These are phyloP conservation scores for Eidolon dupreanum DNA, from an alignment of 2,797 vertebrate species.

Conservation along the genomic window DNA sequence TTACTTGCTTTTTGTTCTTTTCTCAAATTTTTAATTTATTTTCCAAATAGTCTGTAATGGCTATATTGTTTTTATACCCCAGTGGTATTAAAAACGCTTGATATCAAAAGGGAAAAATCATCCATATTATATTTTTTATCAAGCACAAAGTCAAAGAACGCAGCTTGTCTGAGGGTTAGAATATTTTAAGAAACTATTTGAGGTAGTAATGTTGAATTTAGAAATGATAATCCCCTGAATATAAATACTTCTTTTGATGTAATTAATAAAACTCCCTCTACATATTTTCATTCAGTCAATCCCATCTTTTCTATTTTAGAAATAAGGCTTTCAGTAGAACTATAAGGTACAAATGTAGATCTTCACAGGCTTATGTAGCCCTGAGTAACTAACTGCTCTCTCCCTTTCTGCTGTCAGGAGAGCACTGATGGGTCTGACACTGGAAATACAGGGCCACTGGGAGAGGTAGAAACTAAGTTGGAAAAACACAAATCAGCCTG, in stretches of 20 bases:
- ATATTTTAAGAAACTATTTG: background rate
- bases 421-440: background rate
- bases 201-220: conserved; percentile 56
- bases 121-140: background rate
- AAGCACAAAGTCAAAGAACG: background rate
- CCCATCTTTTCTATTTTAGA: background rate
- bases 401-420: background rate
- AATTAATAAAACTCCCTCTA: conserved; percentile 14
- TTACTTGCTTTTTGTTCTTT: background rate
- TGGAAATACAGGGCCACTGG: background rate
- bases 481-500: background rate
- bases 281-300: background rate
- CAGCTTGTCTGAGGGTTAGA: background rate
- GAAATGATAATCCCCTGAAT: conserved; percentile 50
- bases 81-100: background rate
- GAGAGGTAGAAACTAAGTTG: background rate
- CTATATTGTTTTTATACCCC: background rate
- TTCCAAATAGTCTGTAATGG: background rate
- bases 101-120: background rate
- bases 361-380: background rate
- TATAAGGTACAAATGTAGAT: background rate
- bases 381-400: background rate
- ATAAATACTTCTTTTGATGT: background rate
- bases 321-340: background rate
- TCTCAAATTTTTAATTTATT: background rate